Percentiles rank a stretch among this genome's conserved stretches.
Evolutionary conservation across 2,797 vertebrate species (phyloP).

Genomic region (Distichodus sexfasciatus): DNA sequence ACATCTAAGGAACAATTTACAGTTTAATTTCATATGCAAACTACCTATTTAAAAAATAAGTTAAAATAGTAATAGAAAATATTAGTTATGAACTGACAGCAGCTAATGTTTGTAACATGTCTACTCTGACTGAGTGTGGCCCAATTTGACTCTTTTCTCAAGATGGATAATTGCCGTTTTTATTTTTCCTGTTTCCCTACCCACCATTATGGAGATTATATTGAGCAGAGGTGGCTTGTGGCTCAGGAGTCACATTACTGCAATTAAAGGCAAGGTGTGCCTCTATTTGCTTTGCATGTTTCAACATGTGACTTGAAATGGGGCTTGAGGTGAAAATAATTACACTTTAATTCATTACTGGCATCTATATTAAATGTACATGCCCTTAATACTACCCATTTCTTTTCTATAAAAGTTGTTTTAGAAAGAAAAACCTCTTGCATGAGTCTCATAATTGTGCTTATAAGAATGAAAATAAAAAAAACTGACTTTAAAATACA

Average conservation of each 20-base stretch:
- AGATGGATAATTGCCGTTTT: constrained; percentile 64
- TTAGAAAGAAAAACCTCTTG: no score
- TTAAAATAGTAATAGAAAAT: constrained; percentile 3
- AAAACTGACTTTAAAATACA: no score
- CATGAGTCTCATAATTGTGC: no score
- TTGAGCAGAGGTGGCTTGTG: constrained; percentile 74
- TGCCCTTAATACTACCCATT: constrained; percentile 57
- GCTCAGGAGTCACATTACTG: constrained; percentile 76
- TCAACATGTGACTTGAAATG: constrained; percentile 83
- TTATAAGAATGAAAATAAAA: no score
- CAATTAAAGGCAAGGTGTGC: constrained; percentile 82
- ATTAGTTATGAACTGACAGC: background rate
- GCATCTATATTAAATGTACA: constrained; percentile 70
- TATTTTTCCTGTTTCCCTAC: constrained; percentile 72
- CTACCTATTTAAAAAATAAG: constrained; percentile 11
- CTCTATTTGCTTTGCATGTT: constrained; percentile 76
- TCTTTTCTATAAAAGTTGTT: no score
- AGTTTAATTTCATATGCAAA: background rate
- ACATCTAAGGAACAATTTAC: constrained; percentile 10
- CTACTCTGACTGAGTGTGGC: constrained; percentile 57
- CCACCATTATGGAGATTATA: constrained; percentile 71
- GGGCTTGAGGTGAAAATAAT: constrained; percentile 81
- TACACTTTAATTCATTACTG: constrained; percentile 79
- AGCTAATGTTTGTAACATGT: constrained; percentile 39
- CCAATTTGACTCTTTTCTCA: constrained; percentile 50